These are phyloP conservation scores for Stegostoma tigrinum DNA, from an alignment of 2,113 vertebrate genomes.

Conservation along the genomic window DNA sequence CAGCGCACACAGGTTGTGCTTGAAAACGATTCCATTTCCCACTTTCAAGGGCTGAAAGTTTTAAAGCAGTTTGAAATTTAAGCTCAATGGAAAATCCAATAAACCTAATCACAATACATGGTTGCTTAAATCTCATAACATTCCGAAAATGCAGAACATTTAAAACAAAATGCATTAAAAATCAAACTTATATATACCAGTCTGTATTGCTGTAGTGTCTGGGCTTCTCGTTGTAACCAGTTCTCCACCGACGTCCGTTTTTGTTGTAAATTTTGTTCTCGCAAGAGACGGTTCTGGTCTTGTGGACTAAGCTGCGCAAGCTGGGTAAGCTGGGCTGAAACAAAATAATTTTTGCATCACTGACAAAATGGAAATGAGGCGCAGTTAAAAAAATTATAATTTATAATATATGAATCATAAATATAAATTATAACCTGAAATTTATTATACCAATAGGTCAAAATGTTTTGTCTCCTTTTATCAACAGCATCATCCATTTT, in stretches of 20 bases:
- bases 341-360: conserved; percentile 5
- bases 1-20: background rate
- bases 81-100: background rate
- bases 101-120: background rate
- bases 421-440: background rate
- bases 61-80: background rate
- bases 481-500: background rate
- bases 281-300: conserved; percentile 84
- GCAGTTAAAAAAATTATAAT: background rate
- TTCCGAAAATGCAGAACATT: background rate
- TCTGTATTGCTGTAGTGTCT: conserved; percentile 93
- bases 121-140: background rate
- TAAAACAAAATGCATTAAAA: background rate
- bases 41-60: background rate
- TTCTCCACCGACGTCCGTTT: conserved; percentile 69
- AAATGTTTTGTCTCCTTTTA: background rate
- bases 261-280: conserved; percentile 64
- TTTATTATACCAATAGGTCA: background rate
- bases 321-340: conserved; percentile 79
- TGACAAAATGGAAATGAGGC: background rate
- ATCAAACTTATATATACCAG: conserved; percentile 58
- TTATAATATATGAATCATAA: too few relatives aligned
- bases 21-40: background rate
- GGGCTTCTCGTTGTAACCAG: conserved; percentile 75
- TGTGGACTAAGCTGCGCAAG: conserved; percentile 80